A percentile compares a stretch with the other conserved stretches of the same genome.
Evolutionary conservation across 2,113 vertebrate species (phyloP).

Genomic region (Pygoscelis antarcticus): DNA sequence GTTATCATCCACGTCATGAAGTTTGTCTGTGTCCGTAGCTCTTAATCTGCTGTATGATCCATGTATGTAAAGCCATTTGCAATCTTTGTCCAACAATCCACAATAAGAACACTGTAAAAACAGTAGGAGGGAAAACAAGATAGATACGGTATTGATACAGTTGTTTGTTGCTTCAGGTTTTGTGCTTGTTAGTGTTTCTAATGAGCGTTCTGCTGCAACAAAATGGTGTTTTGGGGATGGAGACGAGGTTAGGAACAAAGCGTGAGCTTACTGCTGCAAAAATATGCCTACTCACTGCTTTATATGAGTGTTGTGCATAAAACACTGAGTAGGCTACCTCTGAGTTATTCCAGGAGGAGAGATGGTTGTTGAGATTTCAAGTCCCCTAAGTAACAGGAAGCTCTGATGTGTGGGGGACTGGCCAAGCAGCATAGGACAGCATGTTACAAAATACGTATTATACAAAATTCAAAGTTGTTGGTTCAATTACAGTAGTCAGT

Average conservation of each 20-base stretch:
- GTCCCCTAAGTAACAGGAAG: background rate
- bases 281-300: background rate
- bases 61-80: background rate
- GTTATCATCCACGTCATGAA: background rate
- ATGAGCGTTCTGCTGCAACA: background rate
- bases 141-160: rapidly evolving
- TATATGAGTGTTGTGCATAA: background rate
- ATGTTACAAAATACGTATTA: background rate
- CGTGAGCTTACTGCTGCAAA: rapidly evolving
- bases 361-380: background rate
- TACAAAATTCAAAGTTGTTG: background rate
- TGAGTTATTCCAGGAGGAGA: background rate
- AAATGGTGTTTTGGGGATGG: background rate
- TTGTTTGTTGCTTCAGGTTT: background rate
- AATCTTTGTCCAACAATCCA: background rate
- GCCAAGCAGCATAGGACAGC: background rate
- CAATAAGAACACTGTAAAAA: background rate
- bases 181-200: background rate
- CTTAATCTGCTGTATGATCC: background rate
- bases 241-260: background rate
- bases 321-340: background rate
- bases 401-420: background rate
- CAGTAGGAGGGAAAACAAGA: background rate
- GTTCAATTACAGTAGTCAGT: background rate
- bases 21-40: background rate